Evolutionary conservation across 2,888 invertebrate species (phyloP), one percentile per base, ranked within the genome.

Genomic region (Acrocyrtus sp.): DNA sequence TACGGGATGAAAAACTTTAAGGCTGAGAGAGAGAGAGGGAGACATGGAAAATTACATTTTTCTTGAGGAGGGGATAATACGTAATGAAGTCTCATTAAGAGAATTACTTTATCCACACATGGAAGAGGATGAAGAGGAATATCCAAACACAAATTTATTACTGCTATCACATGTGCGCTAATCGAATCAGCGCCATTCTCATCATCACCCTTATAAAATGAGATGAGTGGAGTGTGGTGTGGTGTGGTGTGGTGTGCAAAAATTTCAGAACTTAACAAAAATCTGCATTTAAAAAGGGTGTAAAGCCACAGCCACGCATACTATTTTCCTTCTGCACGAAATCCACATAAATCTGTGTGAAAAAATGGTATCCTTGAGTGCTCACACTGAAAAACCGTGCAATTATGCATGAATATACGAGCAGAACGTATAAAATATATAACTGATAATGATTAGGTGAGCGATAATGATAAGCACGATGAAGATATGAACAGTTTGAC

Each of bases 61-160:
- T n/a, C n/a, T 3, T 54, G 19, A 21, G 57, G 57, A 43, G 54
- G 39, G 47, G 48, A n/a, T n/a, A n/a, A n/a, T n/a, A n/a, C n/a
- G 72, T 72, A 72, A 72, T 72, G 72, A 63, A 72, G 72, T 72
- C 72, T 72, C 72, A 72, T 72, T 72, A 72, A 72, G 29, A 15
- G 72, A 72, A 72, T 72, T 72, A 54, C 65, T 72, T 72, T 72
- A 72, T 72, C 65, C 72, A 72, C 72, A 72, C 72, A 72, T 62
- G 48, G 57, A 19, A n/a, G 43, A 43, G 29, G 39, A 39, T 41
- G 41, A 8, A 24, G 27, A n/a, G 15, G 57, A 57, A 41, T 15
- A 54, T 27, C 3, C 12, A 8, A 6, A 8, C 22, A 17, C 8
- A 57, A 57, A 43, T n/a, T n/a, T n/a, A n/a, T n/a, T n/a, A n/a